These are phyloP conservation scores for Biston betularia DNA, from an alignment of 2,888 invertebrate species.

Conservation along the genomic window DNA sequence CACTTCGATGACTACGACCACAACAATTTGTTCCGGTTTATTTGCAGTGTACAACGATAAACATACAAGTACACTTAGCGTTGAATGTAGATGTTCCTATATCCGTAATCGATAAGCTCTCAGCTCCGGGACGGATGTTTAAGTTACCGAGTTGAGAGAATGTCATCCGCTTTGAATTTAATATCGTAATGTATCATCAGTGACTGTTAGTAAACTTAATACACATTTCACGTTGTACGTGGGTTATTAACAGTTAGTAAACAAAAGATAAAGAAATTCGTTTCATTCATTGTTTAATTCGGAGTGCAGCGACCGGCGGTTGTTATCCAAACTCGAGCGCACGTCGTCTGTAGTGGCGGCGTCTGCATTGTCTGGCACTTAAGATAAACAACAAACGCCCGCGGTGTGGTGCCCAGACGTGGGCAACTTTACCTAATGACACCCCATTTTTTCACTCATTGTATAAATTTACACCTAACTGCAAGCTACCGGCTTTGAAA, in stretches of 20 bases:
- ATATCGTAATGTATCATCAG: not conserved
- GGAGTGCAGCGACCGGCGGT: constrained; percentile 18
- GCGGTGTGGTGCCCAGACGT: constrained; percentile 19
- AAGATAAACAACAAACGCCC: constrained; percentile 16
- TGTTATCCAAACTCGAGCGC: constrained; percentile 9
- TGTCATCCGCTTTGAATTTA: constrained; percentile 20
- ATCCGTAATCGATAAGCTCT: constrained; percentile 47
- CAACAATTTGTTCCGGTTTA: constrained; percentile 68
- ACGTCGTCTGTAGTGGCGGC: constrained; percentile 8
- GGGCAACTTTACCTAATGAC: constrained; percentile 37
- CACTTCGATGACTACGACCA: constrained; percentile 51
- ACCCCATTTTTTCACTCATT: constrained; percentile 46
- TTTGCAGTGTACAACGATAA: constrained; percentile 62
- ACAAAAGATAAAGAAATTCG: constrained; percentile 3
- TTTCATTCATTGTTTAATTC: constrained; percentile 6
- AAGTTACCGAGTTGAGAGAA: constrained; percentile 31
- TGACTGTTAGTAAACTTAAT: constrained; percentile 2
- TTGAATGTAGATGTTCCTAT: constrained; percentile 27
- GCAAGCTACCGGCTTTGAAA: constrained; percentile 39
- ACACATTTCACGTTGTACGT: not conserved
- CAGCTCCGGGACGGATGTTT: constrained; percentile 34
- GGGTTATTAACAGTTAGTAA: not conserved
- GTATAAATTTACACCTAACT: constrained; percentile 52
- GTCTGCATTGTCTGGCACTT: constrained; percentile 19
- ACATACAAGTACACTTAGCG: constrained; percentile 46